phyloP scores from a whole-genome alignment of 37 sponge, comb jelly and placozoan species.

The Geodia barretti region DNA sequence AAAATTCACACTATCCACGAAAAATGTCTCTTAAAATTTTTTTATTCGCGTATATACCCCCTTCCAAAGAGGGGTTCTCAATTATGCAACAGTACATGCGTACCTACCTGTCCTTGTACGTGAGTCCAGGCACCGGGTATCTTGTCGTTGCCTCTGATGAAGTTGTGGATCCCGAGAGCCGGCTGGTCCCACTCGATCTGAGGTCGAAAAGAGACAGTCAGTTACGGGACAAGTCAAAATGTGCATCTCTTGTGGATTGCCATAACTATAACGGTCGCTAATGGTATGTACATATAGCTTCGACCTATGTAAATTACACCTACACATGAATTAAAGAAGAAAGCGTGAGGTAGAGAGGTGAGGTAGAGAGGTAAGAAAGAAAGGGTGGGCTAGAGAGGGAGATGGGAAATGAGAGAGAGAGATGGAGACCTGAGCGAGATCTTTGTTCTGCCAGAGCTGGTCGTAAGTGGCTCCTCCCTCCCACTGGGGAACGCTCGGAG shows the following conservation, averaged over 20 bases:
- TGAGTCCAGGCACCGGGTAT: conserved; percentile 91
- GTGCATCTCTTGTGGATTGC: not conserved
- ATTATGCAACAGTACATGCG: too few relatives aligned
- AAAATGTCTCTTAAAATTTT: too few relatives aligned
- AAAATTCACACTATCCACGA: too few relatives aligned
- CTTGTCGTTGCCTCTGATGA: conserved; percentile 93
- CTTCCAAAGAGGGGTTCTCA: too few relatives aligned
- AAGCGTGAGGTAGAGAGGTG: not conserved
- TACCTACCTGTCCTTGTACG: conserved; percentile 75
- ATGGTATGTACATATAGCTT: not conserved
- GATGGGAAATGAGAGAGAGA: not conserved
- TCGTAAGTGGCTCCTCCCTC: conserved; percentile 93
- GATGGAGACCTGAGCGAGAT: conserved; percentile 54
- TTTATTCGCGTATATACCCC: too few relatives aligned
- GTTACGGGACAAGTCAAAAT: too few relatives aligned
- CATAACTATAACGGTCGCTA: too few relatives aligned
- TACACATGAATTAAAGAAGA: not conserved
- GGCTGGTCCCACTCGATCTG: conserved; percentile 83
- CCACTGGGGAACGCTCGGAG: conserved; percentile 79
- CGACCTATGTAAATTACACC: not conserved
- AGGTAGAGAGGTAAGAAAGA: not conserved
- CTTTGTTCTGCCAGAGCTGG: conserved; percentile 89
- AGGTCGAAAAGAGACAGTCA: not conserved
- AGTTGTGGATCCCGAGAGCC: conserved; percentile 84
- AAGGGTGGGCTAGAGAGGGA: not conserved